Conservation (phyloP, 2,113 vertebrate species). For the Erythrocercus mccallii region DNA sequence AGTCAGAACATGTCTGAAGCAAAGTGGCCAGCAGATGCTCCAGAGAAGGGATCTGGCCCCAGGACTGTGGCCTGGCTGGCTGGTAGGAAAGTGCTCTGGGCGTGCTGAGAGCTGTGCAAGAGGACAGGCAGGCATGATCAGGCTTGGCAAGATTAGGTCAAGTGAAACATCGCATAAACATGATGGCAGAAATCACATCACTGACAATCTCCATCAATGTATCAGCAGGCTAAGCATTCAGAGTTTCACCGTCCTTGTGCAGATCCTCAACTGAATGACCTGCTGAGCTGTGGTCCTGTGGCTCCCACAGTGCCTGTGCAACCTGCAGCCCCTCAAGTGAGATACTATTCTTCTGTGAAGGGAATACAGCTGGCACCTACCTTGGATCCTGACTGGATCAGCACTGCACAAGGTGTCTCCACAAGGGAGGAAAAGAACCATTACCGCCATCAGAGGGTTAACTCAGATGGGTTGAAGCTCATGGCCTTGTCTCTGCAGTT, state of each 20-base stretch:
- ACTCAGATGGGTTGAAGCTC: neutral
- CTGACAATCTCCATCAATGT: neutral
- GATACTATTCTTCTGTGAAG: neutral
- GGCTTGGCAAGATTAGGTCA: conserved; percentile 16
- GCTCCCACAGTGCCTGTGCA: neutral
- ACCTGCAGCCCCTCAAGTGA: neutral
- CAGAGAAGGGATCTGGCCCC: neutral
- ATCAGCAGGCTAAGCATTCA: neutral
- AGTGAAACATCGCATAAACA: neutral
- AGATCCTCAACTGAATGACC: neutral
- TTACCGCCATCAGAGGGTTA: rapidly evolving
- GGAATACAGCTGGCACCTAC: neutral
- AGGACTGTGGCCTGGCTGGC: neutral
- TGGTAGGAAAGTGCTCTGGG: neutral
- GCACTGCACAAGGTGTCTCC: neutral
- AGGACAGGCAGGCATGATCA: neutral
- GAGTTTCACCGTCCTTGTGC: rapidly evolving
- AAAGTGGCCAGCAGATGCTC: neutral
- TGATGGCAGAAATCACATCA: neutral
- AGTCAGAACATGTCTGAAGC: neutral
- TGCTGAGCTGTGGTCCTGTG: neutral
- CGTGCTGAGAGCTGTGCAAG: neutral
- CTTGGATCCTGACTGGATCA: rapidly evolving
- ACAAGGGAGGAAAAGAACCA: neutral
- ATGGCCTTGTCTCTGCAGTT: neutral